Conservation (phyloP, 2,888 invertebrate species). For the Margaritifera margaritifera region DNA sequence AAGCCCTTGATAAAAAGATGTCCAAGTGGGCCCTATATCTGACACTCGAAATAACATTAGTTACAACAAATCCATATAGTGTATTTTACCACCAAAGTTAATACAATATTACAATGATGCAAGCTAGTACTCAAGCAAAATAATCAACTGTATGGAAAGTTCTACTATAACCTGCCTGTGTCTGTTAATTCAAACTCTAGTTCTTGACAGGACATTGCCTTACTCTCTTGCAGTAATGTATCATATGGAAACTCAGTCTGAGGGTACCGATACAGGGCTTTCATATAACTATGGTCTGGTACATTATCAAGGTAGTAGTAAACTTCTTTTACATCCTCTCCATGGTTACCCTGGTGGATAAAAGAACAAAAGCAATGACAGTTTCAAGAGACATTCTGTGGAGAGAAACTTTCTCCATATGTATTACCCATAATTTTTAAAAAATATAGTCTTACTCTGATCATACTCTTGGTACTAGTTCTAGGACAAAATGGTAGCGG, state of each 20-base stretch:
- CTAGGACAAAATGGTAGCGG: too few species aligned
- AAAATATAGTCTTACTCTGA: too few species aligned
- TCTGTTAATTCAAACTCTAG: constrained; percentile 69
- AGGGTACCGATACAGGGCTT: constrained; percentile 69
- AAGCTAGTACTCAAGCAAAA: neutral
- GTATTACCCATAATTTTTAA: too few species aligned
- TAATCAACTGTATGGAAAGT: neutral
- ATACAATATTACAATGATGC: too few species aligned
- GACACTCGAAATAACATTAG: too few species aligned
- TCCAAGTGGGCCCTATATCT: too few species aligned
- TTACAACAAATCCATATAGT: too few species aligned
- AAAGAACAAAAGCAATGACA: neutral
- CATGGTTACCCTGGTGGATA: constrained; percentile 69
- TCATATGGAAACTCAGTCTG: constrained; percentile 66
- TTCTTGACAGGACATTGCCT: constrained; percentile 40
- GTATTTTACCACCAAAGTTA: too few species aligned
- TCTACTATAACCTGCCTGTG: constrained; percentile 51
- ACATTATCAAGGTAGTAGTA: constrained; percentile 69
- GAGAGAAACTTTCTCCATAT: neutral
- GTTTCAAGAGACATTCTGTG: neutral
- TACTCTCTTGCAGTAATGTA: constrained; percentile 55
- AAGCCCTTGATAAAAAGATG: too few species aligned
- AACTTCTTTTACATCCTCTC: constrained; percentile 71
- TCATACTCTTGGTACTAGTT: too few species aligned
- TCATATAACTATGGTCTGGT: constrained; percentile 69